Base-by-base conservation (phyloP, 1,140 invertebrate genomes). In the Anagrus nilaparvatae region DNA sequence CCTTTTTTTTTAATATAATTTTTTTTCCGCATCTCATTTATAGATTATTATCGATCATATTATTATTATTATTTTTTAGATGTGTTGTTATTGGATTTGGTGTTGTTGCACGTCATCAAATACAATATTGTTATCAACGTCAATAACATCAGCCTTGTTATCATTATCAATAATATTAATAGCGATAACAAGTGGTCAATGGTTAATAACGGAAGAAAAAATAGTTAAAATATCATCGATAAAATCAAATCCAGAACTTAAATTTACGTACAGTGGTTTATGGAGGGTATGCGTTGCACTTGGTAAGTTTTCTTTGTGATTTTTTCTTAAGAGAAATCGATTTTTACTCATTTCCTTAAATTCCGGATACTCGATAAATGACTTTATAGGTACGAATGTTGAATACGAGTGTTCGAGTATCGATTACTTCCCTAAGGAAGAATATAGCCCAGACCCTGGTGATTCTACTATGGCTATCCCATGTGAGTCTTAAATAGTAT, bases 381-480 rank as follows among this genome's bases (percentile, higher is more conserved):
- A 27, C 24, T 31, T 51, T 48, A 29, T 44, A 50, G 49, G 40
- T 44, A 45, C 50, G 45, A 44, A 39, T 38, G 47, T 64, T 46
- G 67, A 72, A 32, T 77, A 71, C 60, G 68, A 79, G 46, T 89
- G 87, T 65, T 72, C 78, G 45, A 79, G 80, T 64, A 88, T 91
- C 46, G 84, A 89, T 51, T 90, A 88, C 60, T 89, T 91, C 56
- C 78, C 85, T 5, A 73, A 80, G 49, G 84, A 87, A 52, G 81
- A 84, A 47, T 88, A 89, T 59, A 79, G 79, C 53, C 83, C 86
- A 3, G 86, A 91, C 67, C 78, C 82, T 0, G 82, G 81, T 53
- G 87, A 91, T 62, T 89, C 84, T 10, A 88, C 86, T 13, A 81
- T 84, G 64, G 85, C 85, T 34, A 88, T 91, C 71, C 85, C 85